Evolutionary conservation across 1,140 invertebrate genomes (phyloP).

Genomic region (Drosophila parabipectinata): DNA sequence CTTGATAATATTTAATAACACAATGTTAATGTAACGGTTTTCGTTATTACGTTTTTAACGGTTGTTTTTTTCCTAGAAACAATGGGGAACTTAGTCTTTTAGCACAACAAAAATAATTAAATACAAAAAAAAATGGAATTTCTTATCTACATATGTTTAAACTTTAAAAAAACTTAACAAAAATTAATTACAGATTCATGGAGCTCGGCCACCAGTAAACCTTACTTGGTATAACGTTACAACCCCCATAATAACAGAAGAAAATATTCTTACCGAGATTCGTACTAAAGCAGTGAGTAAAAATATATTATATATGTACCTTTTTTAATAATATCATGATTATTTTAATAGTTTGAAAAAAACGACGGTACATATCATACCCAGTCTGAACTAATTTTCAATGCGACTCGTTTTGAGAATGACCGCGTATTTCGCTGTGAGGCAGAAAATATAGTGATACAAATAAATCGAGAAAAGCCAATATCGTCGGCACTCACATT

Average conservation of each 20-base stretch:
- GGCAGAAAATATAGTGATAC: slow-evolving; percentile 91
- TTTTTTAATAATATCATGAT: background rate
- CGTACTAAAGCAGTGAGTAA: slow-evolving; percentile 74
- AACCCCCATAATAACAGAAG: slow-evolving; percentile 85
- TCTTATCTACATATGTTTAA: too few relatives aligned
- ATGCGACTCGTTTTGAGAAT: slow-evolving; percentile 92
- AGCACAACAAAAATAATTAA: too few relatives aligned
- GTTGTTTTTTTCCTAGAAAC: too few relatives aligned
- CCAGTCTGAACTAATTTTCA: slow-evolving; percentile 90
- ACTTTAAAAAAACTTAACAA: too few relatives aligned
- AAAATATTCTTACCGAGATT: slow-evolving; percentile 73
- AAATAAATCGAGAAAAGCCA: slow-evolving; percentile 88
- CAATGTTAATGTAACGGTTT: too few relatives aligned
- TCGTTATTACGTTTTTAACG: too few relatives aligned
- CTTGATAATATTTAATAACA: too few relatives aligned
- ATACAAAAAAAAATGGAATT: too few relatives aligned
- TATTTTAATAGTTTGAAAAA: slow-evolving; percentile 62
- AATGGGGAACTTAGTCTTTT: too few relatives aligned
- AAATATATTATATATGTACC: too few relatives aligned
- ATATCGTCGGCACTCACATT: slow-evolving; percentile 88
- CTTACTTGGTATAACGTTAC: slow-evolving; percentile 94
- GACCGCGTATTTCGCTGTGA: slow-evolving; percentile 91
- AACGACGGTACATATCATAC: slow-evolving; percentile 91
- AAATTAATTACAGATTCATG: slow-evolving; percentile 85
- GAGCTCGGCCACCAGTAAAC: slow-evolving; percentile 91